These are phyloP conservation scores for Thryonomys swinderianus DNA, from an alignment of 2,113 vertebrate species.

Conservation along the genomic window DNA sequence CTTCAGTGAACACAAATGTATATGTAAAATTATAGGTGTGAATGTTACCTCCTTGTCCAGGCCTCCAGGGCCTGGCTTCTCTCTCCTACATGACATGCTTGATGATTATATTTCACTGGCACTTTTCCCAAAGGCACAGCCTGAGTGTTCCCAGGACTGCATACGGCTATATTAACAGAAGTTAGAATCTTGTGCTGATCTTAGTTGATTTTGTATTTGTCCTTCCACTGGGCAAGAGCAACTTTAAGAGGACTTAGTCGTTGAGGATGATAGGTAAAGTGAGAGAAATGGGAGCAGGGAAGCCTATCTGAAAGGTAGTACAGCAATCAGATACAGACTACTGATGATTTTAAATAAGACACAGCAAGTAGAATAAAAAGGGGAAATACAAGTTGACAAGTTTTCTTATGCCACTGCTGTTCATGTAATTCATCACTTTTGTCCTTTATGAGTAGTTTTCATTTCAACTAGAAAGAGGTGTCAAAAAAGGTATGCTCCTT, in stretches of 20 bases:
- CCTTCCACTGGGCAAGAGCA: background rate
- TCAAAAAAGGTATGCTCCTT: constrained; percentile 36
- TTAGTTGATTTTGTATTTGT: constrained; percentile 4
- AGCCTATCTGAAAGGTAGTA: constrained; percentile 4
- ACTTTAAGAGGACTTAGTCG: background rate
- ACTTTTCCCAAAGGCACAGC: constrained; percentile 23
- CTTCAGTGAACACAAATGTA: constrained; percentile 54
- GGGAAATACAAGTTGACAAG: background rate
- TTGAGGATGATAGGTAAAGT: background rate
- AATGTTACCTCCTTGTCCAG: background rate
- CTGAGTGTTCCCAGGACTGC: constrained; percentile 15
- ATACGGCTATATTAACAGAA: constrained; percentile 19
- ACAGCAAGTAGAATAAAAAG: background rate
- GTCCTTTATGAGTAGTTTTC: constrained; percentile 36
- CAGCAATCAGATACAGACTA: background rate
- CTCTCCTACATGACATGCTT: background rate
- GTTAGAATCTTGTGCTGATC: background rate
- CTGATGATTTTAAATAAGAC: constrained; percentile 31
- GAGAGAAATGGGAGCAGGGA: background rate
- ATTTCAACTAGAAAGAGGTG: constrained; percentile 44
- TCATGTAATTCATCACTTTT: constrained; percentile 44
- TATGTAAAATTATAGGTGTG: constrained; percentile 34
- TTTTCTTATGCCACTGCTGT: constrained; percentile 19
- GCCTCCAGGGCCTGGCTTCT: background rate
- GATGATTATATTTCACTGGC: background rate